Evolutionary conservation across 2,797 vertebrate genomes (phyloP), one percentile per base, ranked within the genome.

Genomic region (Enteromius anoplus): DNA sequence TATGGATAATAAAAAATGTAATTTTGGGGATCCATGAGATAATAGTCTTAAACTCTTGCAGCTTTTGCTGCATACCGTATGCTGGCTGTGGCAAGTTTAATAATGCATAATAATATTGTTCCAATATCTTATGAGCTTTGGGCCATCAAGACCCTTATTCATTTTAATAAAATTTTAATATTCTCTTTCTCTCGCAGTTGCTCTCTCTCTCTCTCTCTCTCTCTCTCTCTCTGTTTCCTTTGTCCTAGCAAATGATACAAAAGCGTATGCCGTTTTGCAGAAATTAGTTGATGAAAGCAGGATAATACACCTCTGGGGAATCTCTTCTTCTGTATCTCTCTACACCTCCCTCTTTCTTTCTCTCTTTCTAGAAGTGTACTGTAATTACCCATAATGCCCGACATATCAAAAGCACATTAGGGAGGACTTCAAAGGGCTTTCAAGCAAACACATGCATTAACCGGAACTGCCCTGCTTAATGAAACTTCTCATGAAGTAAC

Each of bases 341-440:
- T 29, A 19, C 65, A 51, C 19, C 47, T 60, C 71, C 5, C 5
- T 77, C 34, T 40, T 37, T 83, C 10, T 34, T 21, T 81, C 29
- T 64, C 45, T 70, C 42, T 75, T 47, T 71, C 29, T 51, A 21
- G 3, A 79, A 85, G 60, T 55, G 45, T 81, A 71, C 77, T 86
- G 82, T 88, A 88, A 88, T 88, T 87, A 88, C 82, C 75, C 64
- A 77, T 84, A 84, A 84, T 82, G 81, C 66, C 60, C 85, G 86
- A 85, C 80, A 82, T 87, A 88, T 88, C 85, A 88, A 88, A 88
- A 85, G 84, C 82, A 77, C 82, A 87, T 87, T 85, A 87, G 72
- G 84, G 84, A 78, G 66, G 75, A 82, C 85, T 86, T 85, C 78
- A 86, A 88, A 86, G 62, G 71, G 75, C 71, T 32, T 55, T 70